Conservation (phyloP, 1,140 invertebrate genomes). For the Andricus grossulariae region DNA sequence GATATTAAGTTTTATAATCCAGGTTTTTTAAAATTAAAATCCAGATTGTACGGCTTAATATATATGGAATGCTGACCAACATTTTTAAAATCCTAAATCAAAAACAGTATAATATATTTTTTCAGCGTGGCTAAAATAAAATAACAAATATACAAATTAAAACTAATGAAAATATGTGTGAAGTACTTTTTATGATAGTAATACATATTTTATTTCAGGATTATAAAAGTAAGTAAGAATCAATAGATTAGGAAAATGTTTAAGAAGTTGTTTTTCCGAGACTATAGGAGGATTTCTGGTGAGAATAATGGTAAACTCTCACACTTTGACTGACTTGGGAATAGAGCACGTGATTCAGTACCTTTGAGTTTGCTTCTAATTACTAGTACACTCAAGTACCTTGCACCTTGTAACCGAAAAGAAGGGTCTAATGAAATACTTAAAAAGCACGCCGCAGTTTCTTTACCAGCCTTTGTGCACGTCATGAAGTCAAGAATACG, state of each 20-base stretch:
- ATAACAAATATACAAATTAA: no score
- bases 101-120: no score
- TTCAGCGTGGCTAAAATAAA: no score
- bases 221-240: not conserved
- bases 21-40: no score
- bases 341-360: conserved; percentile 10
- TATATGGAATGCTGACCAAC: no score
- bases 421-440: conserved; percentile 27
- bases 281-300: not conserved
- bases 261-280: not conserved
- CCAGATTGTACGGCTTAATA: no score
- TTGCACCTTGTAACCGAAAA: conserved; percentile 21
- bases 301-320: conserved; percentile 2
- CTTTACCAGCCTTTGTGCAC: conserved; percentile 4
- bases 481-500: not conserved
- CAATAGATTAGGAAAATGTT: not conserved
- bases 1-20: no score
- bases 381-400: conserved; percentile 20
- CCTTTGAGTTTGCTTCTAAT: conserved; percentile 19
- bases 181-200: no score
- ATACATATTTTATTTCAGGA: not conserved
- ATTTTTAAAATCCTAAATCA: no score
- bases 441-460: conserved; percentile 5
- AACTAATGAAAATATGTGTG: no score
- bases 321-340: conserved; percentile 7